phyloP scores from a whole-genome alignment of 2,888 invertebrate genomes.

The Cephus spinipes region DNA sequence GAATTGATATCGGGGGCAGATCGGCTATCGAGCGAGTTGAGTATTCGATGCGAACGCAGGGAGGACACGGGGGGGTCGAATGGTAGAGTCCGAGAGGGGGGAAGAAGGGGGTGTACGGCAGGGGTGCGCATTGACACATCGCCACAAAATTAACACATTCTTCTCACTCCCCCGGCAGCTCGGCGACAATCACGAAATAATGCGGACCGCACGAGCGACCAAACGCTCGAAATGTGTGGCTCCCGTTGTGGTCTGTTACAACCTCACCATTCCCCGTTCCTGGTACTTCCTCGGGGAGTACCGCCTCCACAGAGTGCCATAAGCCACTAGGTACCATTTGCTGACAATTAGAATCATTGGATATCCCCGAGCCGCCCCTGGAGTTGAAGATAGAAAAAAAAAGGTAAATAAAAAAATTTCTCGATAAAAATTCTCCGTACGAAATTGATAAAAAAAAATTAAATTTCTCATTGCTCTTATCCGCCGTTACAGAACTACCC shows the following conservation, averaged over 20 bases:
- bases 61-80: conserved; percentile 17
- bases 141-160: conserved; percentile 62
- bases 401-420: not conserved
- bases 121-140: conserved; percentile 53
- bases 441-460: not conserved
- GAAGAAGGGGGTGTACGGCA: conserved; percentile 15
- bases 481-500: not conserved
- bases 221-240: conserved; percentile 60
- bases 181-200: conserved; percentile 64
- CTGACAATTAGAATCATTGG: conserved; percentile 37
- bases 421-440: not conserved
- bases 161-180: conserved; percentile 52
- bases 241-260: conserved; percentile 57
- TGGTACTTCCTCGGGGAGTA: not conserved
- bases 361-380: not conserved
- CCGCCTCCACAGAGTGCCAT: not conserved
- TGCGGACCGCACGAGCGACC: conserved; percentile 52
- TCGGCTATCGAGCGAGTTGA: conserved; percentile 31
- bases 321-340: conserved; percentile 33
- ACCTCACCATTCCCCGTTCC: conserved; percentile 38
- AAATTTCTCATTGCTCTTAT: not conserved
- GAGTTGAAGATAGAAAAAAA: not conserved
- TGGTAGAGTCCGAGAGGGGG: conserved; percentile 23
- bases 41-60: conserved; percentile 12
- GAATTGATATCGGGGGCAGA: conserved; percentile 33